phyloP scores from a whole-genome alignment of 2,888 invertebrate species.

The Mesopsocus fuscifrons region DNA sequence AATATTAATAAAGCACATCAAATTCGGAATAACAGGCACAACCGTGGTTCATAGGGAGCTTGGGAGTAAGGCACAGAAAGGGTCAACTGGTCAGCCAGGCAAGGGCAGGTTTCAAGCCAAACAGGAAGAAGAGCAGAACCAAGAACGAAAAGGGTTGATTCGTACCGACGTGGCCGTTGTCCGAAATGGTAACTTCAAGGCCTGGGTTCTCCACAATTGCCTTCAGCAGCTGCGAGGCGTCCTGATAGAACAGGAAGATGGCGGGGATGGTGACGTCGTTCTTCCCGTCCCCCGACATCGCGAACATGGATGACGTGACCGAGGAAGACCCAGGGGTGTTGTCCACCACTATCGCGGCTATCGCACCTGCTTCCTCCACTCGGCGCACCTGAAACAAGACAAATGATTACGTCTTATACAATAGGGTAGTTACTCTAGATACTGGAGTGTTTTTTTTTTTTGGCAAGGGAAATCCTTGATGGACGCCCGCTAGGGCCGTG shows the following conservation, averaged over 20 bases:
- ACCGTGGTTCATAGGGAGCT: too few species aligned
- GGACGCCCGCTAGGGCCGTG: too few species aligned
- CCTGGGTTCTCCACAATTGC: conserved; percentile 35
- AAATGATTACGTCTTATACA: neutral
- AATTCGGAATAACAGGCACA: too few species aligned
- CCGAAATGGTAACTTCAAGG: conserved; percentile 27
- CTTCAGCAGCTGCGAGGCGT: conserved; percentile 46
- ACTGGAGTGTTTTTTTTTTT: too few species aligned
- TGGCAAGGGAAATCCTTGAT: too few species aligned
- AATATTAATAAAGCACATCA: too few species aligned
- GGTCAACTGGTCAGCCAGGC: too few species aligned
- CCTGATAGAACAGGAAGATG: conserved; percentile 71
- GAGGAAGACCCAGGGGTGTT: conserved; percentile 58
- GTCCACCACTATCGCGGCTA: conserved; percentile 71
- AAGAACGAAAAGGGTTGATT: neutral
- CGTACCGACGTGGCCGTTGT: conserved; percentile 3
- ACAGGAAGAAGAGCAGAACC: neutral
- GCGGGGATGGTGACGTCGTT: conserved; percentile 75
- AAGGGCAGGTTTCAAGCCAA: too few species aligned
- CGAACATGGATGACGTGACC: conserved; percentile 66
- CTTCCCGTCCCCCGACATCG: conserved; percentile 85
- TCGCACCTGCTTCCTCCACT: conserved; percentile 63
- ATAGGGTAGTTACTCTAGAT: neutral
- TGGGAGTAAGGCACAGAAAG: too few species aligned
- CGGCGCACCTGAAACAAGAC: conserved; percentile 51